Evolutionary conservation across 1,140 invertebrate genomes (phyloP).

Genomic region (Tribolium castaneum): DNA sequence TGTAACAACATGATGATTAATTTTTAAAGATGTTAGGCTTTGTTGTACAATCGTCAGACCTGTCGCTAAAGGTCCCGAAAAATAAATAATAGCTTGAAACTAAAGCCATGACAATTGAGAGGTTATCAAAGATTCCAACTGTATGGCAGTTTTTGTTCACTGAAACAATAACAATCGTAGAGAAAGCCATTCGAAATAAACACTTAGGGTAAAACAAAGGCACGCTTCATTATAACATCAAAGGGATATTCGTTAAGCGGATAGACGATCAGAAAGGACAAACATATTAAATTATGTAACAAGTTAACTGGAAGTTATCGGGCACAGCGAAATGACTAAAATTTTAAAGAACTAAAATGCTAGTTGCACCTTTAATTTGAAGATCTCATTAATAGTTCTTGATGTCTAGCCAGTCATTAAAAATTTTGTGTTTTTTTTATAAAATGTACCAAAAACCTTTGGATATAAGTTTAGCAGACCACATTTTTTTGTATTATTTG

Average conservation of each 20-base stretch:
- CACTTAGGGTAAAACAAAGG: background rate
- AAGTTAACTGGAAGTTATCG: background rate
- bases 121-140: background rate
- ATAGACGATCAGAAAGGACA: background rate
- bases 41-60: background rate
- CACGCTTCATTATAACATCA: background rate
- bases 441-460: no score
- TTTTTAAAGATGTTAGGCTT: background rate
- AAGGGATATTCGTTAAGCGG: background rate
- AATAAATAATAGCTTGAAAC: no score
- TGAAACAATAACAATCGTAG: background rate
- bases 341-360: background rate
- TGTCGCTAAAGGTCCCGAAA: background rate
- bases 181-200: background rate
- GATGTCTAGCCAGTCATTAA: no score
- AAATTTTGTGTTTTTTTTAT: no score
- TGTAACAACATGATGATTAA: background rate
- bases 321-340: background rate
- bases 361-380: no score
- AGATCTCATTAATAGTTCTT: no score
- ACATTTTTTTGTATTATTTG: no score
- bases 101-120: background rate
- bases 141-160: background rate
- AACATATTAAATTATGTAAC: background rate
- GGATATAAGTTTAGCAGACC: no score